phyloP scores from a whole-genome alignment of 2,113 vertebrate species.

The Trinectes maculatus region DNA sequence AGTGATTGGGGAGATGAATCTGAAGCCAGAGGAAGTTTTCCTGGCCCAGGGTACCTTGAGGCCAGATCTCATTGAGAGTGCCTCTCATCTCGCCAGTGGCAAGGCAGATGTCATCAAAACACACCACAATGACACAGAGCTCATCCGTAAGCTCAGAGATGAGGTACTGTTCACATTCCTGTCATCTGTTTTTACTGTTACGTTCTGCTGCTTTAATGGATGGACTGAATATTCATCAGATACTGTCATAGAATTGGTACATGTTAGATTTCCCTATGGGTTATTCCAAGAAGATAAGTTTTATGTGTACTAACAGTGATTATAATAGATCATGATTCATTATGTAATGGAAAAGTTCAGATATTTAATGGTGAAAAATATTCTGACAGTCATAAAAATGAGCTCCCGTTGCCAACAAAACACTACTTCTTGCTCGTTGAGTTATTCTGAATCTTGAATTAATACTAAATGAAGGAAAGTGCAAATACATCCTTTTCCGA shows the following conservation, averaged over 20 bases:
- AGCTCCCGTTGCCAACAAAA: no score
- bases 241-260: no score
- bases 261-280: no score
- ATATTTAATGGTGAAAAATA: neutral
- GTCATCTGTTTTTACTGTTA: neutral
- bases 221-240: neutral
- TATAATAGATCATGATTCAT: no score
- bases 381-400: neutral
- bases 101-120: slow-evolving; percentile 99
- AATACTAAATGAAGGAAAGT: no score
- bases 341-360: no score
- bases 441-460: no score
- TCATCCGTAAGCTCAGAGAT: slow-evolving; percentile 95
- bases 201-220: neutral
- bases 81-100: slow-evolving; percentile 92
- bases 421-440: no score
- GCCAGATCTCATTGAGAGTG: slow-evolving; percentile 97
- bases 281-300: no score
- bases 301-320: no score
- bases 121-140: slow-evolving; percentile 98
- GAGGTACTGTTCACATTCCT: slow-evolving; percentile 81
- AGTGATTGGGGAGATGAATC: slow-evolving; percentile 97
- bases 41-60: slow-evolving; percentile 96
- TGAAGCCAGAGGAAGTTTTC: slow-evolving; percentile 96
- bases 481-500: no score